Evolutionary conservation across 2,113 vertebrate genomes (phyloP).

Genomic region (Pachyramphus minor): DNA sequence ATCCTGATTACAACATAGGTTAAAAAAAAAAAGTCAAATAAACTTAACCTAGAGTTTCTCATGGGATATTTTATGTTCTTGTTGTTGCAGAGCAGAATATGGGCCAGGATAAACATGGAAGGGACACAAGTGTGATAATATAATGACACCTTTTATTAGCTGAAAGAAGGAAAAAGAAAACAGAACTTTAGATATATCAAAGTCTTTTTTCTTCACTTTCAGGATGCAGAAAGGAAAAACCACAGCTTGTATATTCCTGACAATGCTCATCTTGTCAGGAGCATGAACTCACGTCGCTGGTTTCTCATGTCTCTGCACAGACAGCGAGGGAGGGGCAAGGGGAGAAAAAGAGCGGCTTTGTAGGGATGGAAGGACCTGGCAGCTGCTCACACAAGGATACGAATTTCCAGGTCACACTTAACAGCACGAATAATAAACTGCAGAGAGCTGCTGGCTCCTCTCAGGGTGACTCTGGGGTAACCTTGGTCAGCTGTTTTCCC

Average conservation of each 20-base stretch:
- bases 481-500: neutral
- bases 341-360: neutral
- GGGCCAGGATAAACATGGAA: slow-evolving; percentile 62
- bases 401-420: slow-evolving; percentile 49
- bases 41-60: slow-evolving; percentile 68
- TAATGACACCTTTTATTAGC: slow-evolving; percentile 63
- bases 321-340: neutral
- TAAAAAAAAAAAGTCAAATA: slow-evolving; percentile 62
- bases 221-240: slow-evolving; percentile 43
- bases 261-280: slow-evolving; percentile 46
- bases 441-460: slow-evolving; percentile 4
- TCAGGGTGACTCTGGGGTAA: neutral
- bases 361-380: neutral
- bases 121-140: slow-evolving; percentile 61
- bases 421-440: slow-evolving; percentile 29
- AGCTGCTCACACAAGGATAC: slow-evolving; percentile 15
- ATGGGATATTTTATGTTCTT: slow-evolving; percentile 63
- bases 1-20: slow-evolving; percentile 48
- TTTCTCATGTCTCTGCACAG: slow-evolving; percentile 1
- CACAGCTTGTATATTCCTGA: slow-evolving; percentile 37
- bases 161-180: slow-evolving; percentile 15
- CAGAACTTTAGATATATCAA: slow-evolving; percentile 24
- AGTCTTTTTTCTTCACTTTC: slow-evolving; percentile 39
- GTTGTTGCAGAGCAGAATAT: slow-evolving; percentile 52
- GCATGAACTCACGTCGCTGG: neutral